Evolutionary conservation across 2,888 invertebrate genomes (phyloP), one percentile per base, ranked within the genome.

Genomic region (Dryobotodes eremita): DNA sequence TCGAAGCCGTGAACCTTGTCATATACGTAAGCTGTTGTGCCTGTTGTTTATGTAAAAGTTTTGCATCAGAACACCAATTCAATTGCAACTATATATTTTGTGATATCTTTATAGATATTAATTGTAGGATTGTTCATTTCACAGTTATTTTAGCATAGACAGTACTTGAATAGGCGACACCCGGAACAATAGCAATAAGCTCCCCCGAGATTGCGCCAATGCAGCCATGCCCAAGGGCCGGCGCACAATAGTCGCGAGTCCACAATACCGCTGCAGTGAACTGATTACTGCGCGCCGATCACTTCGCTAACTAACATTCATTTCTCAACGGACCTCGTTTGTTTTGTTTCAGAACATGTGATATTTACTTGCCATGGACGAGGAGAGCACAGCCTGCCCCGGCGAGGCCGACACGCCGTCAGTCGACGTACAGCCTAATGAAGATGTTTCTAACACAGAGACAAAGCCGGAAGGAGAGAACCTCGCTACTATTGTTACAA

Each of bases 281-380:
- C 91, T 92, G 92, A 93, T 94, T 93, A 91, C 89, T 90, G 89
- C 87, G 90, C 79, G 85, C 85, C 85, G 73, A 84, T 82, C 82
- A 80, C 75, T 77, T 53, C 71, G 68, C 71, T 80, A 82, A 82
- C 75, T 82, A 74, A 65, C 73, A 77, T 82, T 85, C 66, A 82
- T 85, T 86, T 86, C 86, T 89, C 73, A 85, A 48, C 73, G 59
- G 50, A 75, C 26, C 42, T 74, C 66, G n/a, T 90, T 92, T 92
- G 79, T 87, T 88, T 96, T 94, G 94, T 96, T 96, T 83, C 96
- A 97, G 96, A 96, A 94, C 94, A 97, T 97, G 96, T 96, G 91
- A 96, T 91, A 92, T 91, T 91, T 90, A 91, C 82, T 88, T 89
- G 91, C 90, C 85, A 97, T 97, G 96, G 95, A 95, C 91, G 96